Percentiles rank a stretch among this genome's conserved stretches.
phyloP scores from a whole-genome alignment of 2,797 vertebrate genomes.

The Peromyscus melanophrys region DNA sequence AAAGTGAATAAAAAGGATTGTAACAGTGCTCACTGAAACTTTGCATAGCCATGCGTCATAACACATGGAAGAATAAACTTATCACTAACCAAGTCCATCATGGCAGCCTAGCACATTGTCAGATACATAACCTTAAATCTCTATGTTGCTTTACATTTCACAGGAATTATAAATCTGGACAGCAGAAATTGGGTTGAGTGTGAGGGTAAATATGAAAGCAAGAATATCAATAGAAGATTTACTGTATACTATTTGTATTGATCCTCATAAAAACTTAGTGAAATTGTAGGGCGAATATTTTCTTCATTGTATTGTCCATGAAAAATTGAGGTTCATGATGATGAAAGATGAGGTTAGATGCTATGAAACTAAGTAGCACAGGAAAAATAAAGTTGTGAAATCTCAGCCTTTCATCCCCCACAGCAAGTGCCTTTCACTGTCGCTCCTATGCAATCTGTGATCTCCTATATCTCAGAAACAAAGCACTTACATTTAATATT shows the following conservation, averaged over 20 bases:
- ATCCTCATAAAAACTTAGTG: neutral
- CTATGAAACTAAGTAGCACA: neutral
- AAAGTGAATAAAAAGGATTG: neutral
- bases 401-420: neutral
- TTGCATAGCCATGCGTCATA: neutral
- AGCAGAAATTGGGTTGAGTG: neutral
- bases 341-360: neutral
- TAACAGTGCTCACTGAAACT: neutral
- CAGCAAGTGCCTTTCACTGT: neutral
- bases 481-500: neutral
- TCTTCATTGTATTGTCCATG: neutral
- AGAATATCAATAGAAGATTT: neutral
- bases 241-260: neutral
- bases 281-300: neutral
- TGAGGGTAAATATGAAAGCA: neutral
- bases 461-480: neutral
- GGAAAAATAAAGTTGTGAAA: neutral
- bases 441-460: neutral
- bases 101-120: neutral
- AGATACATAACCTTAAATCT: neutral
- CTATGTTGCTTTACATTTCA: neutral
- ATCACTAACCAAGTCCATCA: neutral
- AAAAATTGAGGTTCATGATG: neutral
- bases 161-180: neutral
- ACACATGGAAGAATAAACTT: neutral